A percentile compares a stretch with the other conserved stretches of the same genome.
phyloP scores from a whole-genome alignment of 2,113 vertebrate species.

The Gavialis gangeticus region DNA sequence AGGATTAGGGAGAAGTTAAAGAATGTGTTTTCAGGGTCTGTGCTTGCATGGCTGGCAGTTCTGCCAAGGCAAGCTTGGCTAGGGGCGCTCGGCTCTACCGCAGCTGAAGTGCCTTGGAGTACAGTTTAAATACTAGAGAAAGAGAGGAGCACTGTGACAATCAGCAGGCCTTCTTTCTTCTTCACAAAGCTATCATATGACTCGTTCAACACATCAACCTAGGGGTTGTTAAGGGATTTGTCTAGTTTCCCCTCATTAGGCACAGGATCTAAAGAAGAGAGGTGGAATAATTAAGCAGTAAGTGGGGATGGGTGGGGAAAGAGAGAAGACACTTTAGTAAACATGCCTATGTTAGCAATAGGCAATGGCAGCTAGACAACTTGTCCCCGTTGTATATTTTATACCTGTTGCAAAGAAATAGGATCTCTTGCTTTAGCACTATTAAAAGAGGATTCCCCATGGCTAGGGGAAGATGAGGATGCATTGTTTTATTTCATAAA shows the following conservation, averaged over 20 bases:
- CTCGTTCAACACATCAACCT: not conserved
- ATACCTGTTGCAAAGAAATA: slow-evolving; percentile 19
- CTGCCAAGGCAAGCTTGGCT: not conserved
- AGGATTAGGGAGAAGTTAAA: not conserved
- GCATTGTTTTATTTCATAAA: not conserved
- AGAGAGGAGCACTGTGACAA: not conserved
- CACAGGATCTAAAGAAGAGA: not conserved
- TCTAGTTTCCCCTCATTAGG: not conserved
- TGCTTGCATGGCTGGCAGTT: not conserved
- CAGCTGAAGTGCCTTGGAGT: not conserved
- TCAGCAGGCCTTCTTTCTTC: slow-evolving; percentile 2
- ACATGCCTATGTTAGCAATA: not conserved
- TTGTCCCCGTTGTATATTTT: not conserved
- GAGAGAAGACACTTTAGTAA: not conserved
- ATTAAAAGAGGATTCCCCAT: not conserved
- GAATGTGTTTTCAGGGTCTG: not conserved
- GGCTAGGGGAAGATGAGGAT: not conserved
- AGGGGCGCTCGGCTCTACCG: not conserved
- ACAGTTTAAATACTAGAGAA: not conserved
- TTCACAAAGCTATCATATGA: not conserved
- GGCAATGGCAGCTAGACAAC: not conserved
- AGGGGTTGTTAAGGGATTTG: not conserved
- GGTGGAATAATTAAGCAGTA: not conserved
- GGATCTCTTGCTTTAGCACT: not conserved
- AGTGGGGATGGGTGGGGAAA: too few relatives aligned